Conservation (phyloP, 2,888 invertebrate species). For the Patella caerulea region DNA sequence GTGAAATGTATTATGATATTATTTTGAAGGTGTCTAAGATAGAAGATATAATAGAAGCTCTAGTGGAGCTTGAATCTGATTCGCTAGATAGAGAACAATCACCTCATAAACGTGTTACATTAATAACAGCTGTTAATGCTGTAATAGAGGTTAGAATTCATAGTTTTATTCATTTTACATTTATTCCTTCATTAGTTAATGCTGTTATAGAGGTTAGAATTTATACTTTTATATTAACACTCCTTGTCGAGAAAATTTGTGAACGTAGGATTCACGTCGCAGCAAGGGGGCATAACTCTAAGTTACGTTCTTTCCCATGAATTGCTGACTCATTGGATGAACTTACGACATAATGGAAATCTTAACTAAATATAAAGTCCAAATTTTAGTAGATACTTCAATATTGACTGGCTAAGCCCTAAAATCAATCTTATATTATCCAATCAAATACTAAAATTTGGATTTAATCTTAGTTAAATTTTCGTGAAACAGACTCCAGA, state of each 20-base stretch:
- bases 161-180: background rate
- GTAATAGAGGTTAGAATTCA: slow-evolving; percentile 74
- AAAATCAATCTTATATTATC: too few species aligned
- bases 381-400: too few species aligned
- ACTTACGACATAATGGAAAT: too few species aligned
- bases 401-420: too few species aligned
- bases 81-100: slow-evolving; percentile 77
- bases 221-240: background rate
- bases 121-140: slow-evolving; percentile 76
- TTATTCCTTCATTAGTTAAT: slow-evolving; percentile 71
- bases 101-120: slow-evolving; percentile 75
- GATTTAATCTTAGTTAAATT: too few species aligned
- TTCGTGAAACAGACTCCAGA: too few species aligned
- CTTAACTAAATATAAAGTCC: too few species aligned
- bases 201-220: slow-evolving; percentile 75
- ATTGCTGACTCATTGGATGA: too few species aligned
- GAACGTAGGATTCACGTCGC: too few species aligned
- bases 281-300: too few species aligned
- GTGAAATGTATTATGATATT: background rate
- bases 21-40: slow-evolving; percentile 76
- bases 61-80: slow-evolving; percentile 78
- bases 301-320: too few species aligned
- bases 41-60: slow-evolving; percentile 78
- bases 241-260: background rate
- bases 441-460: too few species aligned